phyloP scores from a whole-genome alignment of 2,888 invertebrate genomes.

The Euzetes globulus region DNA sequence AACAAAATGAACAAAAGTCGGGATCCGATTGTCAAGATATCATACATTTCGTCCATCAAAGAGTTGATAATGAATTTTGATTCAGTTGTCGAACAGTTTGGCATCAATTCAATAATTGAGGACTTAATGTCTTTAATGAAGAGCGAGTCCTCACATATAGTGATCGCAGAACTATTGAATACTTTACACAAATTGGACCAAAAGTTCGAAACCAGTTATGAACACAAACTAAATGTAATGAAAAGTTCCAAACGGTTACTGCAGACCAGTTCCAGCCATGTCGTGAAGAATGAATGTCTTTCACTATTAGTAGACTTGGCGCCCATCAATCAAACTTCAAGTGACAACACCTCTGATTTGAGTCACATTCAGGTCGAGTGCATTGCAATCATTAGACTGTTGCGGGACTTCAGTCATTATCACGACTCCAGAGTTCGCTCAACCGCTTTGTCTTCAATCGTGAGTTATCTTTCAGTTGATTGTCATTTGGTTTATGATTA shows the following conservation, averaged over 20 bases:
- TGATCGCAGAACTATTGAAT: constrained; percentile 30
- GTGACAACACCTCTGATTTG: constrained; percentile 54
- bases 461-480: constrained; percentile 48
- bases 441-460: constrained; percentile 76
- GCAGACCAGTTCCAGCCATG: constrained; percentile 53
- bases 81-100: background rate
- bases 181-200: constrained; percentile 27
- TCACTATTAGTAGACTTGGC: constrained; percentile 65
- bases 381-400: constrained; percentile 56
- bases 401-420: constrained; percentile 75
- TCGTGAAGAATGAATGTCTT: constrained; percentile 69
- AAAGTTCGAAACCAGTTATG: background rate
- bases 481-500: background rate
- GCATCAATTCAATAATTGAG: constrained; percentile 20
- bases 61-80: background rate
- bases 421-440: constrained; percentile 84
- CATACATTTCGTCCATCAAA: background rate
- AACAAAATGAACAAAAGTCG: constrained; percentile 10
- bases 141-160: constrained; percentile 1
- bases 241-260: constrained; percentile 27
- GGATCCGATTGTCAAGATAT: background rate
- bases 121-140: constrained; percentile 24
- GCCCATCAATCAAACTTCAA: constrained; percentile 49
- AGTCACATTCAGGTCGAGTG: constrained; percentile 55
- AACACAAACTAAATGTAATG: constrained; percentile 7